Conservation (phyloP, 64 coral and sea anemone species). For the Stichodactyla helianthus region DNA sequence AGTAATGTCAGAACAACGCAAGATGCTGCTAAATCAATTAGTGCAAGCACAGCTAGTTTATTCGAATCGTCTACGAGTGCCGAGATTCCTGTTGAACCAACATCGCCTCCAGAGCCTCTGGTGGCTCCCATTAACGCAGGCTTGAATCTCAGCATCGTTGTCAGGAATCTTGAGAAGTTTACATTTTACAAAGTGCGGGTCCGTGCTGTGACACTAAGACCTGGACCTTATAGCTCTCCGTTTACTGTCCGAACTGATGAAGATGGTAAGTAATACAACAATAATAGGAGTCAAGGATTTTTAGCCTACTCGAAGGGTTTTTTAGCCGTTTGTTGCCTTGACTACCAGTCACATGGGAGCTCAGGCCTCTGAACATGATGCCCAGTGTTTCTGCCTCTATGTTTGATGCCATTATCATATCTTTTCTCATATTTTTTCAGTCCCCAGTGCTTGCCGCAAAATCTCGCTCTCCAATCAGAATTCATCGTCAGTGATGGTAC, state of each 20-base stretch:
- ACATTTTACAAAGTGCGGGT: constrained; percentile 38
- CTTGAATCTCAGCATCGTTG: background rate
- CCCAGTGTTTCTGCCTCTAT: no score
- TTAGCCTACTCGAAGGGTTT: no score
- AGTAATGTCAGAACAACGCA: background rate
- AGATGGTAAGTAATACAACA: constrained; percentile 29
- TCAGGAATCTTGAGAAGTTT: constrained; percentile 28
- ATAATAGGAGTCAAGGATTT: no score
- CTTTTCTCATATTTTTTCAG: background rate
- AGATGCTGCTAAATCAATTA: background rate
- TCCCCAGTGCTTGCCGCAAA: background rate
- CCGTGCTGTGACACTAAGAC: constrained; percentile 6
- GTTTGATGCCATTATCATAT: background rate
- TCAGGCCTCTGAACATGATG: no score
- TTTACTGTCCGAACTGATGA: constrained; percentile 28
- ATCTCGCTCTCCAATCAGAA: background rate
- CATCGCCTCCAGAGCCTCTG: background rate
- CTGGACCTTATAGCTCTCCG: constrained; percentile 34
- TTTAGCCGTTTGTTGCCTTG: no score
- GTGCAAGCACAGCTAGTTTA: background rate
- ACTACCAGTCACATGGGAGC: no score
- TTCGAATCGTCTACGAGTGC: background rate
- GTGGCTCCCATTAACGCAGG: background rate
- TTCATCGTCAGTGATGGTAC: background rate
- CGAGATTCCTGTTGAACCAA: background rate